Conservation (phyloP, 2,113 vertebrate genomes). For the Brachypodius melanocephalos region DNA sequence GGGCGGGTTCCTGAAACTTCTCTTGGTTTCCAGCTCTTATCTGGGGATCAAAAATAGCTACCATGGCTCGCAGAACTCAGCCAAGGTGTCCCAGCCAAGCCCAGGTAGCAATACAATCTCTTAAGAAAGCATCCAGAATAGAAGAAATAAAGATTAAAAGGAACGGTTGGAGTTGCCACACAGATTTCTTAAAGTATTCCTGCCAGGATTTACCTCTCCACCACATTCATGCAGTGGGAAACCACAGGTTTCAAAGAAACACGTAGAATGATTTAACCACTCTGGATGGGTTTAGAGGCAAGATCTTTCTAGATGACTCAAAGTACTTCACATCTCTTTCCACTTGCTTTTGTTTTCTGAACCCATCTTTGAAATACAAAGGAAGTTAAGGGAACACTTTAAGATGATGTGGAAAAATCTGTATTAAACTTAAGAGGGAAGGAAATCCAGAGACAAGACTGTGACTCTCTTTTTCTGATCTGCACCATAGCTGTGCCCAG, state of each 20-base stretch:
- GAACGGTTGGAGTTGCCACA: rapidly evolving
- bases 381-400: background rate
- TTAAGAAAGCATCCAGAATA: background rate
- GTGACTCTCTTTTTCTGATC: background rate
- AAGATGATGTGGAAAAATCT: background rate
- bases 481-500: background rate
- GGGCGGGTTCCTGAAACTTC: background rate
- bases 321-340: background rate
- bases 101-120: background rate
- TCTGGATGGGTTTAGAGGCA: background rate
- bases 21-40: background rate
- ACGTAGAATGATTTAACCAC: background rate
- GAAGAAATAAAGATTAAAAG: background rate
- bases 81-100: background rate
- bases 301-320: background rate
- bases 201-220: background rate
- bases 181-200: background rate
- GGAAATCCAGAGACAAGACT: background rate
- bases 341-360: background rate
- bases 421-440: background rate
- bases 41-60: background rate
- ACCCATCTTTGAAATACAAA: background rate
- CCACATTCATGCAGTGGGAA: background rate
- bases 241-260: background rate
- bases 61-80: background rate